Base-by-base conservation (phyloP, 2,888 invertebrate genomes). In the Malthinus flaveolus region DNA sequence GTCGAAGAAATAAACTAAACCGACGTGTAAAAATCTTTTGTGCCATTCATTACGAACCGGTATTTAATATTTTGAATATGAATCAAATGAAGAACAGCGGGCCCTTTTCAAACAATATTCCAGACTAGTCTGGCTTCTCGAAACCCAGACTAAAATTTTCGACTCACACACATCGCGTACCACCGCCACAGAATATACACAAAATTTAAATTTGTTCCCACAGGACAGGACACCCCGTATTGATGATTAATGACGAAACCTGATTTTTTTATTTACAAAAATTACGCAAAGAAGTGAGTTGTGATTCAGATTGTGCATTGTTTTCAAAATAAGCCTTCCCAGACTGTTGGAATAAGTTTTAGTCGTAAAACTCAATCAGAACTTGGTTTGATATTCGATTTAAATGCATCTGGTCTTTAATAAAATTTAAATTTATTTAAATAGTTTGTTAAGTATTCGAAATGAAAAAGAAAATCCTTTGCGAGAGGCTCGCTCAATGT, bases 41-140 rank as follows among this genome's bases (percentile, higher is more conserved):
- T 65, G 42, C 60, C 56, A 53, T 62, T 55, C 61, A 65, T 56
- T 63, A 55, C 55, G 55, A 64, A 67, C 66, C 66, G 65, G 66
- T 67, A 67, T 64, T 62, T 61, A 63, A 62, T 62, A 63, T 64
- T 66, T 65, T 64, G 61, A 61, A 65, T 64, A 58, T 63, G 63
- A 64, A 64, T 63, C 42, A 51, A 59, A 39, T 56, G 49, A 54
- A 61, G 57, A 61, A 57, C 61, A 58, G 57, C 61, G 46, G 57
- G 57, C 53, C 23, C 45, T 47, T 54, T 53, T 44, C 42, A 53
- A 61, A 56, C 56, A 60, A 60, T 61, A 49, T 36, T 32, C 50
- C 61, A 61, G 61, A 61, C 61, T 36, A 46, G 61, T 61, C 61
- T 61, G 54, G 39, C 54, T 61, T 47, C n/a, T n/a, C 46, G 37